phyloP scores from a whole-genome alignment of 2,888 invertebrate species.

The Meiosimyza platycephala region DNA sequence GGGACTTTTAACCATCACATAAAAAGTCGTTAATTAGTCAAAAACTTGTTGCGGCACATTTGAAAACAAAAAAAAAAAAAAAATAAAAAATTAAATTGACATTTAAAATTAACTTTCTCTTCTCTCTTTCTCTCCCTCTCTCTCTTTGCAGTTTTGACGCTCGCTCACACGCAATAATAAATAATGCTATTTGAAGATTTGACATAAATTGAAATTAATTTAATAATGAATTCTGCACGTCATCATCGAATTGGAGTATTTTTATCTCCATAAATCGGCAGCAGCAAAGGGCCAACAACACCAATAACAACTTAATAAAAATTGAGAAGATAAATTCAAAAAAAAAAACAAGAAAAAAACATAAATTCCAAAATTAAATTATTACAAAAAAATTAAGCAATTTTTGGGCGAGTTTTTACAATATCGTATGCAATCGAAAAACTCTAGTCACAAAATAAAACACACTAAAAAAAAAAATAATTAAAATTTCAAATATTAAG shows the following conservation, averaged over 20 bases:
- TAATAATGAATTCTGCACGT: slow-evolving; percentile 66
- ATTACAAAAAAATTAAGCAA: slow-evolving; percentile 17
- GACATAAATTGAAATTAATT: slow-evolving; percentile 53
- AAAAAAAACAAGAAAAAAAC: slow-evolving; percentile 24
- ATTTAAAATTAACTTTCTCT: slow-evolving; percentile 11
- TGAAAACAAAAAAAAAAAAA: too few relatives aligned
- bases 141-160: slow-evolving; percentile 42
- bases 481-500: slow-evolving; percentile 22
- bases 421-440: slow-evolving; percentile 1
- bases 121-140: slow-evolving; percentile 44
- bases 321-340: slow-evolving; percentile 11
- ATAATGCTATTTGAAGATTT: slow-evolving; percentile 61
- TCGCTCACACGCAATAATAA: slow-evolving; percentile 32
- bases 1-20: too few relatives aligned
- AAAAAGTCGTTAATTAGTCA: too few relatives aligned
- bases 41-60: too few relatives aligned
- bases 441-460: slow-evolving; percentile 20
- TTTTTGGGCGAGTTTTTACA: neutral
- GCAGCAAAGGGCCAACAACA: slow-evolving; percentile 16
- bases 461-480: neutral
- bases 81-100: too few relatives aligned
- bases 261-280: slow-evolving; percentile 64
- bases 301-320: slow-evolving; percentile 24
- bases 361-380: slow-evolving; percentile 10
- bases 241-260: slow-evolving; percentile 68